Conservation (phyloP, 2,888 invertebrate species). For the Ryuthela nishihirai region DNA sequence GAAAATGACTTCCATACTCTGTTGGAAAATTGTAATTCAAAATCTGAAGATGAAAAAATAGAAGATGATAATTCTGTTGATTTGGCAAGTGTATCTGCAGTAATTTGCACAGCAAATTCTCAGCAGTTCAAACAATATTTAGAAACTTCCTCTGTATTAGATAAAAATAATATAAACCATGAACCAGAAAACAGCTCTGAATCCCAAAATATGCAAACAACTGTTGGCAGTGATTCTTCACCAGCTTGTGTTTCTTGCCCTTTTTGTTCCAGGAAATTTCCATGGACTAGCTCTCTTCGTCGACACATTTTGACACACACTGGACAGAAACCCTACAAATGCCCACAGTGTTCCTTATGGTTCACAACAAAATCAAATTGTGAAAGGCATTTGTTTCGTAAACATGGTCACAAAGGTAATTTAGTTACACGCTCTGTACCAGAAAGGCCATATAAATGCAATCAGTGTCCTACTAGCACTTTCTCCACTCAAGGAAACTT, state of each 20-base stretch:
- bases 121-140: conserved; percentile 47
- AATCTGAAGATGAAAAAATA: too few relatives aligned
- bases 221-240: conserved; percentile 51
- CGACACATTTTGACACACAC: conserved; percentile 94
- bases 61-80: conserved; percentile 57
- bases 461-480: conserved; percentile 69
- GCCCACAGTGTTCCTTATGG: conserved; percentile 83
- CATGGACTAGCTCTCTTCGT: conserved; percentile 94
- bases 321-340: conserved; percentile 92
- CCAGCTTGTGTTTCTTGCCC: conserved; percentile 58
- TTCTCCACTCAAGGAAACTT: conserved; percentile 74
- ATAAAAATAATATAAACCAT: conserved; percentile 23
- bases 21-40: too few relatives aligned
- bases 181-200: conserved; percentile 15
- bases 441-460: conserved; percentile 73
- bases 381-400: conserved; percentile 85
- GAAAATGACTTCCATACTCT: too few relatives aligned
- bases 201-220: conserved; percentile 47
- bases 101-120: conserved; percentile 69
- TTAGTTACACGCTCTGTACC: conserved; percentile 62
- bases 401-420: conserved; percentile 58
- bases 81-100: conserved; percentile 70
- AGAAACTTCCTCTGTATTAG: conserved; percentile 25
- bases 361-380: conserved; percentile 98
- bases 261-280: conserved; percentile 85